Conservation (phyloP, 1,140 invertebrate genomes). For the Drosophila punjabiensis region DNA sequence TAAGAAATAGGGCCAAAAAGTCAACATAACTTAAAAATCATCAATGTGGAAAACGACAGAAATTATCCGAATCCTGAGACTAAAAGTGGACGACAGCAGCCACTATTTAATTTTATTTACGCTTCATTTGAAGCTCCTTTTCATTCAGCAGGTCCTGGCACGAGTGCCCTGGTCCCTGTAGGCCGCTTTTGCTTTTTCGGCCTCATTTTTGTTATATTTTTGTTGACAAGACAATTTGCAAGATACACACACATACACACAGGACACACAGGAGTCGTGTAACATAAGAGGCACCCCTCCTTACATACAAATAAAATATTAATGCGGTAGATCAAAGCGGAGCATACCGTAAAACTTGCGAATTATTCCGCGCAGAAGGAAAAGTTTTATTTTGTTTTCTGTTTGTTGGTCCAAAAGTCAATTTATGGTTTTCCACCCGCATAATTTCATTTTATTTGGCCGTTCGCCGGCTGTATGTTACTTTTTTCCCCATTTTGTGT, state of each 20-base stretch:
- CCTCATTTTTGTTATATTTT: slow-evolving; percentile 30
- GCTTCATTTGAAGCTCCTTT: slow-evolving; percentile 59
- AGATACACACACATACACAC: slow-evolving; percentile 25
- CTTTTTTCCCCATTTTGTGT: slow-evolving; percentile 23
- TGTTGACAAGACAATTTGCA: slow-evolving; percentile 67
- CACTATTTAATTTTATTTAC: slow-evolving; percentile 48
- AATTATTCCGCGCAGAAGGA: slow-evolving; percentile 40
- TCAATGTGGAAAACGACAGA: slow-evolving; percentile 50
- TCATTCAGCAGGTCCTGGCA: slow-evolving; percentile 10
- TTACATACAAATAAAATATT: slow-evolving; percentile 56
- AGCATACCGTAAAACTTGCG: slow-evolving; percentile 45
- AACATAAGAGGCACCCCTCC: slow-evolving; percentile 8
- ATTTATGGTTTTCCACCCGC: slow-evolving; percentile 76
- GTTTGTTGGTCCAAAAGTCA: slow-evolving; percentile 63
- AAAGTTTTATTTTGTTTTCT: slow-evolving; percentile 61
- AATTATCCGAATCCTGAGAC: slow-evolving; percentile 28
- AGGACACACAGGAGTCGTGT: slow-evolving; percentile 16
- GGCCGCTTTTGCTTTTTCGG: slow-evolving; percentile 12
- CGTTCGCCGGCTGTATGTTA: slow-evolving; percentile 10
- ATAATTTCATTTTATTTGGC: slow-evolving; percentile 75
- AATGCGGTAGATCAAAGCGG: slow-evolving; percentile 66
- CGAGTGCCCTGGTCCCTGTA: slow-evolving; percentile 24
- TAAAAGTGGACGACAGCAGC: background rate
- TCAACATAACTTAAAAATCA: slow-evolving; percentile 42
- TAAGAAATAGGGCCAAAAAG: background rate